Conservation (phyloP, 2,113 vertebrate species). For the Noturus placidus region DNA sequence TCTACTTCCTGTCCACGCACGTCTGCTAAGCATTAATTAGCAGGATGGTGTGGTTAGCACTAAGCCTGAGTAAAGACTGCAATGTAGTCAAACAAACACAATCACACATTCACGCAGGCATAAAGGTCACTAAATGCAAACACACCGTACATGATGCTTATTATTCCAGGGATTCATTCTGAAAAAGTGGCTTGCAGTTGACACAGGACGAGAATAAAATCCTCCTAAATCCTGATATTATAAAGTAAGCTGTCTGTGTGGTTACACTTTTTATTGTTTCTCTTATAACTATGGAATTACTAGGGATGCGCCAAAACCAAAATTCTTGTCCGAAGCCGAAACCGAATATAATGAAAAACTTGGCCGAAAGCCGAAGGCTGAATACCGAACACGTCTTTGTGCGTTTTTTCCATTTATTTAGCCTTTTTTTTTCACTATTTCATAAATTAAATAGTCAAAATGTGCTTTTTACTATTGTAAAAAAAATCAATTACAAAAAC, state of each 20-base stretch:
- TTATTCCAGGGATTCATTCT: not conserved
- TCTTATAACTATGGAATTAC: not conserved
- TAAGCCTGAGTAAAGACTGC: conserved; percentile 48
- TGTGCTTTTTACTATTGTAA: too few species aligned
- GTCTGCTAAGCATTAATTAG: conserved; percentile 38
- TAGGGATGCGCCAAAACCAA: too few species aligned
- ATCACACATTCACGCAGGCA: conserved; percentile 6
- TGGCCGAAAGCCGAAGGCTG: too few species aligned
- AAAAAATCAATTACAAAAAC: too few species aligned
- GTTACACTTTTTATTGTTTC: not conserved
- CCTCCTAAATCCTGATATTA: too few species aligned
- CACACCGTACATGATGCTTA: not conserved
- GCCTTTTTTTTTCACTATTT: too few species aligned
- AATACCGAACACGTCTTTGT: too few species aligned
- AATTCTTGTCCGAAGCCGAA: too few species aligned
- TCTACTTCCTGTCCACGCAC: conserved; percentile 1
- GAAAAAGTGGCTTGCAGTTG: not conserved
- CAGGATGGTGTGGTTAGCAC: conserved; percentile 49
- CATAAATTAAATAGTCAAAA: too few species aligned
- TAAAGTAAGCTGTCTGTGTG: too few species aligned
- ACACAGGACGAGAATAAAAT: not conserved
- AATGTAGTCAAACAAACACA: conserved; percentile 7
- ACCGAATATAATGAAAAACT: too few species aligned
- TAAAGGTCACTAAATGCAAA: not conserved
- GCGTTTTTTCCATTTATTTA: too few species aligned